Conservation (phyloP, 2,888 invertebrate species). For the Heliconius sara region DNA sequence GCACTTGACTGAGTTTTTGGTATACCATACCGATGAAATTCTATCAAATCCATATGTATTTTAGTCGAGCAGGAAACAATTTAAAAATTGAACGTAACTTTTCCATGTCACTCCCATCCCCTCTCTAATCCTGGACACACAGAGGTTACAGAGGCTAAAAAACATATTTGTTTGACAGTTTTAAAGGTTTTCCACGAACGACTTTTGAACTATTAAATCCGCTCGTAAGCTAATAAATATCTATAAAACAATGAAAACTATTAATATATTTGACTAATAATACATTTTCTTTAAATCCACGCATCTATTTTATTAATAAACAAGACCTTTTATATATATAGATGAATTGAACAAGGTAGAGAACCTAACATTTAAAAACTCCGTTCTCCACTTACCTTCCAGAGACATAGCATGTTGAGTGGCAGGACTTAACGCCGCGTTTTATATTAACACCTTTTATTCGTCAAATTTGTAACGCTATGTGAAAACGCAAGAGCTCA, state of each 20-base stretch:
- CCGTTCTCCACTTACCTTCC: background rate
- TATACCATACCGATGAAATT: background rate
- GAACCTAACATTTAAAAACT: background rate
- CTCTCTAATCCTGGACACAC: background rate
- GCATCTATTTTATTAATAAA: too few species aligned
- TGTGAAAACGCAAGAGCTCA: background rate
- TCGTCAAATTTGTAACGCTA: background rate
- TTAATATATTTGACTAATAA: too few species aligned
- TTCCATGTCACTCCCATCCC: background rate
- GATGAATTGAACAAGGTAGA: background rate
- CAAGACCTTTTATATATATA: too few species aligned
- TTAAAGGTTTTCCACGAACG: background rate
- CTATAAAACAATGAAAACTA: background rate
- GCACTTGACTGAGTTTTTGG: background rate
- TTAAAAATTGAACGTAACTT: slow-evolving; percentile 11
- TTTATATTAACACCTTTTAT: background rate
- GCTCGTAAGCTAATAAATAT: background rate
- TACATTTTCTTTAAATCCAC: too few species aligned
- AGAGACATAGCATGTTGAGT: background rate
- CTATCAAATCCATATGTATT: background rate
- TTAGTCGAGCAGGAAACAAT: background rate
- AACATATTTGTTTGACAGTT: background rate
- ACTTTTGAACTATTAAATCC: background rate
- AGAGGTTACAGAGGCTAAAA: background rate
- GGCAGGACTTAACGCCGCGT: background rate